Evolutionary conservation across 2,797 vertebrate genomes (phyloP).

Genomic region (Pangasius djambal): DNA sequence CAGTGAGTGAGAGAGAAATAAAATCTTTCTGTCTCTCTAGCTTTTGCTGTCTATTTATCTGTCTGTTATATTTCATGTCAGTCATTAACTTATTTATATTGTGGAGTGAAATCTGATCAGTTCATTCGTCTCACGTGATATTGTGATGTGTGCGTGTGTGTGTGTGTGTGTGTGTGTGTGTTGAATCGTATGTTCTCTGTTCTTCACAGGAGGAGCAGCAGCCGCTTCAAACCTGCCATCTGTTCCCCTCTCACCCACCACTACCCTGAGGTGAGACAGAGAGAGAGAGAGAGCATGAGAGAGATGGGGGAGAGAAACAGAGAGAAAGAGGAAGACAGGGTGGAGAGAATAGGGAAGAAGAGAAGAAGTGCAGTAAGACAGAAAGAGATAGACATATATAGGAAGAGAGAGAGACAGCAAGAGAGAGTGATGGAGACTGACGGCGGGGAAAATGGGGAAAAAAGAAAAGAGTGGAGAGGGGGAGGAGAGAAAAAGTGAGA

Average conservation of each 20-base stretch:
- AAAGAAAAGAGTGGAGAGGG: too few species aligned
- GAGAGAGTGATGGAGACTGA: neutral
- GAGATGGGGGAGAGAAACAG: neutral
- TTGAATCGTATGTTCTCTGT: conserved; percentile 68
- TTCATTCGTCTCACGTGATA: neutral
- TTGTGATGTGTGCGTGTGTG: neutral
- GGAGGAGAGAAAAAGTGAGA: neutral
- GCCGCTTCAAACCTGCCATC: conserved; percentile 90
- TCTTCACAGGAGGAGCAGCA: conserved; percentile 76
- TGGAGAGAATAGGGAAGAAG: neutral
- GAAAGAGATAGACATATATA: neutral
- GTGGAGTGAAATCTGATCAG: neutral
- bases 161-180: neutral
- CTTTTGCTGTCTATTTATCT: neutral
- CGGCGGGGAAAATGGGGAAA: neutral
- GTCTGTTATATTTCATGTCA: neutral
- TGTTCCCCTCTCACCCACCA: conserved; percentile 92
- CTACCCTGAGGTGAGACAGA: conserved; percentile 90
- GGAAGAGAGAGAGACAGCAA: neutral
- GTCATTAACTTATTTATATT: neutral
- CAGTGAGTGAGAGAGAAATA: neutral
- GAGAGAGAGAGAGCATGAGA: neutral
- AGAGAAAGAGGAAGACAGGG: neutral
- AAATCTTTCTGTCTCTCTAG: neutral
- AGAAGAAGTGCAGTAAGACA: neutral